Conservation (phyloP, 1,140 invertebrate genomes). For the Neelides sp. region DNA sequence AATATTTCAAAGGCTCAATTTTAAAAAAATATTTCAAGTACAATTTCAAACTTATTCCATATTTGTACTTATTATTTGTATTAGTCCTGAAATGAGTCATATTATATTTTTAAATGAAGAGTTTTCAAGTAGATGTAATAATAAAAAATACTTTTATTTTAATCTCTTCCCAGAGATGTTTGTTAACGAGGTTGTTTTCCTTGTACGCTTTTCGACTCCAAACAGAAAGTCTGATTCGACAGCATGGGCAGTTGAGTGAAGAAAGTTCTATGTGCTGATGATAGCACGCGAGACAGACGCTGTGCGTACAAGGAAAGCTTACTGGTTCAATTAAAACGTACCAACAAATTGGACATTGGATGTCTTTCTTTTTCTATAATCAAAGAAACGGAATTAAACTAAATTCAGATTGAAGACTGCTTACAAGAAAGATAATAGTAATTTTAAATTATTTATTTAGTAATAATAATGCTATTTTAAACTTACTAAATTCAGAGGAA, state of each 20-base stretch:
- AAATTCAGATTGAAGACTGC: no score
- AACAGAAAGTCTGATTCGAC: slow-evolving; percentile 16
- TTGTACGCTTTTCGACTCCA: slow-evolving; percentile 21
- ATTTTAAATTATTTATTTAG: no score
- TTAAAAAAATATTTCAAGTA: background rate
- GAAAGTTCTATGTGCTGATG: slow-evolving; percentile 6
- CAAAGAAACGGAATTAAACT: no score
- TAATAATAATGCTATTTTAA: no score
- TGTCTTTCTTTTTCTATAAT: slow-evolving; percentile 16
- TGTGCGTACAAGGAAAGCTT: slow-evolving; percentile 23
- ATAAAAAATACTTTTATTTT: slow-evolving; percentile 18
- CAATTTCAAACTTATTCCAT: background rate
- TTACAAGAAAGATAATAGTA: no score
- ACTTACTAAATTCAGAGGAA: no score
- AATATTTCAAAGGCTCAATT: no score
- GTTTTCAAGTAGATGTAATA: background rate
- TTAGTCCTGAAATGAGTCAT: slow-evolving; percentile 1
- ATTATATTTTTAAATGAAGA: slow-evolving; percentile 1
- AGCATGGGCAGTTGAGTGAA: slow-evolving; percentile 15
- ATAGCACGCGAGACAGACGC: slow-evolving; percentile 17
- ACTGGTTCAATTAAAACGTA: slow-evolving; percentile 19
- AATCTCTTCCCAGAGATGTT: slow-evolving; percentile 14
- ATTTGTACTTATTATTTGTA: background rate
- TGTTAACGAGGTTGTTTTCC: slow-evolving; percentile 17
- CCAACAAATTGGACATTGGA: slow-evolving; percentile 25